Base-by-base conservation (phyloP, 2,797 vertebrate species). In the Helarctos malayanus region DNA sequence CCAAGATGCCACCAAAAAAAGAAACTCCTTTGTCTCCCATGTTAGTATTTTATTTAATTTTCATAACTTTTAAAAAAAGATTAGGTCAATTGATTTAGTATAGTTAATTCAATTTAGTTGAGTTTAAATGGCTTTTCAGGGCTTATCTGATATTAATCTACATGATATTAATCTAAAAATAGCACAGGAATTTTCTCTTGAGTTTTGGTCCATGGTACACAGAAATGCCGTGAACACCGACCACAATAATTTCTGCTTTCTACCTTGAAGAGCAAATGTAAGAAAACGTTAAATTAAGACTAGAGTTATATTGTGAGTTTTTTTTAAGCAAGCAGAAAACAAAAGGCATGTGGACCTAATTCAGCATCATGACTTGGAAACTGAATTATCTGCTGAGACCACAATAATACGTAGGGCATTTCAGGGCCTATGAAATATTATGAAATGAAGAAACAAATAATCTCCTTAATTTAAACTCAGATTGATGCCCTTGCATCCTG, bases 401-500 rank as follows among this genome's bases (percentile, higher is more conserved):
- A 14, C 19, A 41, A 23, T 15, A 10, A 63, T 23, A 19, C 2
- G 0, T 11, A 52, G 80, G 52, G 47, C 21, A 65, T 75, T 84
- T 90, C 7, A 0, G 23, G 92, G 54, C 35, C 61, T 12, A 0
- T 10, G 5, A 47, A 29, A 76, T 68, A 52, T 25, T 23, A 7
- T 12, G 19, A 93, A 29, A 47, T 4, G 32, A 56, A 80, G 45
- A 56, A 89, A 29, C 68, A 57, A 65, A 69, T 4, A 32, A 4
- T 95, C 14, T 14, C 27, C 86, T 91, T 95, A 41, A 76, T 68
- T 97, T 91, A 41, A 57, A 90, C 5, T 29, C 95, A 99, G 98
- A 2, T 35, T 16, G 95, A 98, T 29, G 98, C 98, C 65, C 94
- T 99, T 73, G 96, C 98, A 45, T 98, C 91, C 86, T 98, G 98